Conservation (phyloP, 1,140 invertebrate species). For the Himalopsyche phryganea region DNA sequence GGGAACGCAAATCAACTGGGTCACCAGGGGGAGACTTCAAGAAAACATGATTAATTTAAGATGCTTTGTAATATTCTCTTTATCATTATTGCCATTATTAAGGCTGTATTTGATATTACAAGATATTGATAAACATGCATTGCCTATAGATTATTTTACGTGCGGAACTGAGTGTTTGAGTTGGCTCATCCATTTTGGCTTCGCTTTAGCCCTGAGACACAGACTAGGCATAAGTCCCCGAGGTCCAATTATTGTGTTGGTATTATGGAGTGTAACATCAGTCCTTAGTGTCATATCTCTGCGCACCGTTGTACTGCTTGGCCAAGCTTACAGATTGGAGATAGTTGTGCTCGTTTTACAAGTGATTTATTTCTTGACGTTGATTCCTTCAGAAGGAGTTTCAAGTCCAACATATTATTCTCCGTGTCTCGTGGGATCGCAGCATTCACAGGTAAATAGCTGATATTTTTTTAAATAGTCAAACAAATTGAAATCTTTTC, state of each 20-base stretch:
- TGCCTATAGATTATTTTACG: constrained; percentile 66
- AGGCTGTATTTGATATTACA: constrained; percentile 60
- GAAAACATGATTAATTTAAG: constrained; percentile 60
- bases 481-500: not conserved
- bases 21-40: constrained; percentile 56
- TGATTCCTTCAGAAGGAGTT: constrained; percentile 55
- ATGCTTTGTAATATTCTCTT: constrained; percentile 56
- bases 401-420: constrained; percentile 51
- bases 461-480: constrained; percentile 3
- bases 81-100: constrained; percentile 63
- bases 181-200: constrained; percentile 78
- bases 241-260: constrained; percentile 65
- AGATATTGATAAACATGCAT: constrained; percentile 44
- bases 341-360: constrained; percentile 54
- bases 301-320: constrained; percentile 46
- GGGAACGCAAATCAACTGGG: constrained; percentile 58
- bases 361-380: constrained; percentile 58
- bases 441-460: constrained; percentile 54
- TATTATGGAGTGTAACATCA: constrained; percentile 63
- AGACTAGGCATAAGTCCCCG: constrained; percentile 62
- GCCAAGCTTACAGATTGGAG: constrained; percentile 46
- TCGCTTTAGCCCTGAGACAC: constrained; percentile 64
- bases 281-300: constrained; percentile 59
- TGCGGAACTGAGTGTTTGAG: constrained; percentile 64
- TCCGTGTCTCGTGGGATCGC: constrained; percentile 49